phyloP scores from a whole-genome alignment of 2,888 invertebrate genomes.

The Nemotelus pantherinus region DNA sequence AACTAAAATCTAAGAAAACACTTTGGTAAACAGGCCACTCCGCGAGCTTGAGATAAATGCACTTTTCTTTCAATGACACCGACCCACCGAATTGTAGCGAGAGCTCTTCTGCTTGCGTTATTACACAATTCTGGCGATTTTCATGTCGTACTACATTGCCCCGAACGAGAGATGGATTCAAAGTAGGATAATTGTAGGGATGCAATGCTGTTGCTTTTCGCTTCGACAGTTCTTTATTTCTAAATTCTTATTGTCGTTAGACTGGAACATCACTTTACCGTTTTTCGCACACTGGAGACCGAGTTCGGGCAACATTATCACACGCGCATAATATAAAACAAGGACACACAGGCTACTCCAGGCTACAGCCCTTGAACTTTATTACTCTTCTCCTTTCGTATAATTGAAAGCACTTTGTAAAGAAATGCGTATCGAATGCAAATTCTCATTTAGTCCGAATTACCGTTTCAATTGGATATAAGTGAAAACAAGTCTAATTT shows the following conservation, averaged over 20 bases:
- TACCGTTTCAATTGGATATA: too few species aligned
- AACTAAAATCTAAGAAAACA: constrained; percentile 2
- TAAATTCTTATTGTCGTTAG: constrained; percentile 5
- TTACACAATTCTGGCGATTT: constrained; percentile 15
- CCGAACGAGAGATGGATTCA: not conserved
- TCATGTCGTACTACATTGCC: constrained; percentile 32
- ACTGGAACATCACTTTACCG: constrained; percentile 23
- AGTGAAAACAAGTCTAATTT: too few species aligned
- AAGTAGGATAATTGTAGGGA: not conserved
- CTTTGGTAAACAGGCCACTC: constrained; percentile 38
- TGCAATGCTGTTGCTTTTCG: not conserved
- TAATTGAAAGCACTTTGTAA: not conserved
- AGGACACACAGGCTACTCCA: constrained; percentile 10
- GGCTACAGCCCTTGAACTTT: constrained; percentile 32
- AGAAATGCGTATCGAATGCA: too few species aligned
- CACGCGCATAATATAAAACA: constrained; percentile 26
- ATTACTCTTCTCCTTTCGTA: not conserved
- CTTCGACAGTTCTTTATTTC: constrained; percentile 23
- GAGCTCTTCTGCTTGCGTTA: not conserved
- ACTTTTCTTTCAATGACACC: constrained; percentile 22
- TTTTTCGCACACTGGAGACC: not conserved
- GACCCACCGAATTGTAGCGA: constrained; percentile 11
- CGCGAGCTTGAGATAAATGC: constrained; percentile 30
- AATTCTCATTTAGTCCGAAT: too few species aligned
- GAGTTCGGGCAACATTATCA: constrained; percentile 22